Percentiles rank a stretch among this genome's conserved stretches.
Evolutionary conservation across 1,140 invertebrate species (phyloP).

Genomic region (Eufriesea mexicana): DNA sequence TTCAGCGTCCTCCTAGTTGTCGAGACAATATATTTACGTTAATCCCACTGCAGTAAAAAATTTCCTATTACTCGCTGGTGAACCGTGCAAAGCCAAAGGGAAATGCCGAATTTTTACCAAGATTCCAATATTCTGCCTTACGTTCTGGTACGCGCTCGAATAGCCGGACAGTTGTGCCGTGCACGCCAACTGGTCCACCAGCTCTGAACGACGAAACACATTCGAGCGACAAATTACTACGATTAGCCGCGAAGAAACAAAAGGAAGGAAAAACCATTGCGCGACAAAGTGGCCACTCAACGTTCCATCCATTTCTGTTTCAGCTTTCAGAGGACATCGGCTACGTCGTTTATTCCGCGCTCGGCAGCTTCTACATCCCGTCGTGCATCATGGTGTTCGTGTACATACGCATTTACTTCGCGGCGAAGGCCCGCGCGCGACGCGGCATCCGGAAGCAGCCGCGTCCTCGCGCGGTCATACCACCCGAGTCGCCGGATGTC

Average conservation of each 20-base stretch:
- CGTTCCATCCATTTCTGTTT: slow-evolving; percentile 79
- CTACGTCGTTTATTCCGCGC: slow-evolving; percentile 98
- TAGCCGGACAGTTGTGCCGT: no score
- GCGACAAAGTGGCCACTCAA: slow-evolving; percentile 23
- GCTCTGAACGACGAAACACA: neutral
- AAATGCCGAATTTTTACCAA: no score
- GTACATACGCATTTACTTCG: slow-evolving; percentile 99
- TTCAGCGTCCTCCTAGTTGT: neutral
- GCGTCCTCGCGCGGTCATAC: slow-evolving; percentile 80
- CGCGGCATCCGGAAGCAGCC: slow-evolving; percentile 91
- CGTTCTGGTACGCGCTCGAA: no score
- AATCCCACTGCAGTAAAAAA: no score
- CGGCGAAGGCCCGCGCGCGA: slow-evolving; percentile 94
- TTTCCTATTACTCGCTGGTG: no score
- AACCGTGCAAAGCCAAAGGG: no score
- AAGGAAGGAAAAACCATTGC: neutral
- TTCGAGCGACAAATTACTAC: slow-evolving; percentile 7
- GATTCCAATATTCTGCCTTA: no score
- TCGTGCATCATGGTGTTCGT: slow-evolving; percentile 99
- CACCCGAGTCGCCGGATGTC: slow-evolving; percentile 78
- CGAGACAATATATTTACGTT: neutral
- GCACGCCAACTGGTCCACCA: no score
- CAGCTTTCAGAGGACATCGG: slow-evolving; percentile 97
- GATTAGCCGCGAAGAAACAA: neutral
- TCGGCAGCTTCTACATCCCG: slow-evolving; percentile 99